Base-by-base conservation (phyloP, 1,140 invertebrate species). In the Charaxes varanes region DNA sequence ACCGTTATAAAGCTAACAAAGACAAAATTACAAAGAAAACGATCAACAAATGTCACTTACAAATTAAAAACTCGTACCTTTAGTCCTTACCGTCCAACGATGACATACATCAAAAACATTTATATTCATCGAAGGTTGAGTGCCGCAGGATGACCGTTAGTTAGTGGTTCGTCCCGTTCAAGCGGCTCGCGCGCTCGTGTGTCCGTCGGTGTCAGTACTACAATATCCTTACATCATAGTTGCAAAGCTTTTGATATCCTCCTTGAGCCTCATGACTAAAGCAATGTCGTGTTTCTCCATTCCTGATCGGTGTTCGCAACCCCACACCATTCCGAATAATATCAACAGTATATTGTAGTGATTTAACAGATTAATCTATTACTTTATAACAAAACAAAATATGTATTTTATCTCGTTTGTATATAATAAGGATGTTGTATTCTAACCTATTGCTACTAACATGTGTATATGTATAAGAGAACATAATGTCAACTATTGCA, bases 1-100 rank as follows among this genome's bases (percentile, higher is more conserved):
- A 78, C 69, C 55, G 66, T 68, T 60, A 74, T 66, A 71, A 76
- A 81, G 70, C 71, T 81, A 78, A 81, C 77, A 76, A 78, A 76
- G 66, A 74, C 66, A 78, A 78, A 72, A 77, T 67, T 73, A 78
- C 68, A 69, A 80, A 76, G 68, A 80, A 78, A 81, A 76, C 73
- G 70, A 78, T 77, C 73, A 78, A 78, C 77, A 78, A 76, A 76
- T 74, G 64, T 63, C 64, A 72, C 73, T 81, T 80, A 80, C 58
- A 72, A 70, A 76, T 77, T 66, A 74, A 77, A n/a, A 74, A 68
- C 58, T 71, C 65, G 63, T 73, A 64, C 62, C 62, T 62, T 47
- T 62, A 67, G 52, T 62, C 52, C 67, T 69, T 63, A 62, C 57
- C 62, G 57, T 61, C 65, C 71, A 70, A 74, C 64, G 62, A 73